Evolutionary conservation across 2,113 vertebrate species (phyloP).

Genomic region (Pteropus alecto): DNA sequence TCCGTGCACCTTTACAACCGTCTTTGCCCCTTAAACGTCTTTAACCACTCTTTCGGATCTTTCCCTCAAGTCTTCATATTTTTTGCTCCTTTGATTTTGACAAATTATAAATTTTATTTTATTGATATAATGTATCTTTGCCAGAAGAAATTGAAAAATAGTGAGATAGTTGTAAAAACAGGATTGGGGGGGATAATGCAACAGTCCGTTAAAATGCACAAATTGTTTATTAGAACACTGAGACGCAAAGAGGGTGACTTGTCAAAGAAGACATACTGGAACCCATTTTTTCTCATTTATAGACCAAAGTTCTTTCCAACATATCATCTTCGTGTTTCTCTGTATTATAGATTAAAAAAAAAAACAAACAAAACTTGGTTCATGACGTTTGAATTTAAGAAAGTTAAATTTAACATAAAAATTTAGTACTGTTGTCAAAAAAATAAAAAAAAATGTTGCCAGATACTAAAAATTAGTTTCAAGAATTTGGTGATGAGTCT

Average conservation of each 20-base stretch:
- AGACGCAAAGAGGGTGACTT: background rate
- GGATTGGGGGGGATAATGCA: background rate
- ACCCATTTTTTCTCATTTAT: background rate
- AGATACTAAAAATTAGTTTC: background rate
- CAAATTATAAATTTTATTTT: background rate
- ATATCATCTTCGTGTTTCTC: background rate
- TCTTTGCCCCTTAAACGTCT: background rate
- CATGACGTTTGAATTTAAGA: background rate
- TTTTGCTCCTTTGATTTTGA: slow-evolving; percentile 5
- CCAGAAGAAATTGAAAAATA: background rate
- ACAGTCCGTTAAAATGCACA: background rate
- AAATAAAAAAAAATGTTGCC: background rate
- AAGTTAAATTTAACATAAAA: slow-evolving; percentile 27
- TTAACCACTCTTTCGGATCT: background rate
- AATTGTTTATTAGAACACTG: background rate
- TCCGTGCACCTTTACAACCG: background rate
- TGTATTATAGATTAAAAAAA: background rate
- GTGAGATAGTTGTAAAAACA: background rate
- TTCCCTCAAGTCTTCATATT: background rate
- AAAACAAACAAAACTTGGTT: background rate
- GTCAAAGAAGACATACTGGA: background rate
- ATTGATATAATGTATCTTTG: background rate
- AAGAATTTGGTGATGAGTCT: background rate
- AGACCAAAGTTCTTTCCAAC: background rate
- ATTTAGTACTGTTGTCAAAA: background rate